phyloP scores from a whole-genome alignment of 2,113 vertebrate species.

The Tretioscincus oriximinensis region DNA sequence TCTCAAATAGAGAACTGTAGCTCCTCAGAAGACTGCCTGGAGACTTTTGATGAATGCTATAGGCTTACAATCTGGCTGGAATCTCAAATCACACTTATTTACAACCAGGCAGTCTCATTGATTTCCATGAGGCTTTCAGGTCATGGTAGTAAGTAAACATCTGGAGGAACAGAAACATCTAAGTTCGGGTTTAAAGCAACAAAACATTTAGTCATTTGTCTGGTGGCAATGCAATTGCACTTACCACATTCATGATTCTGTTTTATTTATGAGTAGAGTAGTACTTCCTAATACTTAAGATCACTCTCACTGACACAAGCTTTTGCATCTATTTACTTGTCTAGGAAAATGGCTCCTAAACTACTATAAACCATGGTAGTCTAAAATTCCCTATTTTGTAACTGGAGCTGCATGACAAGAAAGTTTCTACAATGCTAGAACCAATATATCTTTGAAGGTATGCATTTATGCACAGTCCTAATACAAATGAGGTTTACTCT shows the following conservation, averaged over 20 bases:
- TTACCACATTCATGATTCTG: neutral
- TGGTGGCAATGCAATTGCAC: neutral
- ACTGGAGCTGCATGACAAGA: no score
- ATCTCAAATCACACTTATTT: constrained; percentile 44
- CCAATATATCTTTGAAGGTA: no score
- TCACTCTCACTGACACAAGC: constrained; percentile 3
- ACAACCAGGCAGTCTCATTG: constrained; percentile 30
- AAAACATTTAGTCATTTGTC: neutral
- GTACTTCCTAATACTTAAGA: neutral
- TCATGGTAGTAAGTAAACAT: neutral
- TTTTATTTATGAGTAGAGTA: neutral
- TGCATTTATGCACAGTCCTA: no score
- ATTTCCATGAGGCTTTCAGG: constrained; percentile 8
- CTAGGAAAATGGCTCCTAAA: constrained; percentile 2
- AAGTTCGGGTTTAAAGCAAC: neutral
- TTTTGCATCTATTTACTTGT: constrained; percentile 10
- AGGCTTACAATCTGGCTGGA: constrained; percentile 4
- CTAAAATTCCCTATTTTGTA: neutral
- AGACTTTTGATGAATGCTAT: constrained; percentile 8
- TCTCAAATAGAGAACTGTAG: constrained; percentile 50
- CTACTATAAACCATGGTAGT: neutral
- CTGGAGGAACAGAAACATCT: neutral
- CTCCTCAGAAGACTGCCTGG: constrained; percentile 39
- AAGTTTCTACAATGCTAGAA: no score
- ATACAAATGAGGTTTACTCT: no score